Base-by-base conservation (phyloP, 2,113 vertebrate species). In the Nothobranchius kuhntae region DNA sequence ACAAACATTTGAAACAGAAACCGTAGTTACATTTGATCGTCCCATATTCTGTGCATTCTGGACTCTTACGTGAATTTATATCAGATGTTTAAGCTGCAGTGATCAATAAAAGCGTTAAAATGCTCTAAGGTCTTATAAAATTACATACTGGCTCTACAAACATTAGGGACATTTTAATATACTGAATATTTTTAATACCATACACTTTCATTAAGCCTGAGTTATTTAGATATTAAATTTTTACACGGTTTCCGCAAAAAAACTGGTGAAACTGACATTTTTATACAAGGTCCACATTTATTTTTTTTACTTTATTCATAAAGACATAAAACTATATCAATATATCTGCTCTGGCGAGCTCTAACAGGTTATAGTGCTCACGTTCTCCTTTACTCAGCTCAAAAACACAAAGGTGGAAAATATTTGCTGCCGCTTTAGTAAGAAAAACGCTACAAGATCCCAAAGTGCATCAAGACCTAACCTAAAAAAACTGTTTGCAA, bases 401-500 rank as follows among this genome's bases (percentile, higher is more conserved):
- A 52, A 47, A 64, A 65, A 46, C 14, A 59, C 53, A 63, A 66
- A 42, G 2, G 9, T 53, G 9, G 7, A 45, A 3, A 11, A 1
- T 9, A 52, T 36, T 65, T 36, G 35, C 38, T 54, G 67, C 58
- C 68, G 55, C 53, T 61, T 75, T 80, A 35, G 0, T 6, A 42
- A 55, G 9, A 46, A 42, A 71, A 71, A 78, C 68, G 17, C 55
- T 61, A 76, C 61, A 13, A 12, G 61, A 26, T 78, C 44, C 47
- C 15, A 52, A 54, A 53, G 76, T 64, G 68, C 66, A 71, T 66
- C 15, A 64, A 69, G 53, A 68, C 69, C 80, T 79, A 81, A 71
- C 55, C 11, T 78, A 63, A 66, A 60, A 78, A 67, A 83, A 86
- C 83, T 84, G 80, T 68, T 80, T 78, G 81, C 78, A 86, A 87